Percentiles rank a stretch among this genome's conserved stretches.
These are phyloP conservation scores for Archaeoteleia sp. DNA, from an alignment of 2,888 invertebrate species.

Conservation along the genomic window DNA sequence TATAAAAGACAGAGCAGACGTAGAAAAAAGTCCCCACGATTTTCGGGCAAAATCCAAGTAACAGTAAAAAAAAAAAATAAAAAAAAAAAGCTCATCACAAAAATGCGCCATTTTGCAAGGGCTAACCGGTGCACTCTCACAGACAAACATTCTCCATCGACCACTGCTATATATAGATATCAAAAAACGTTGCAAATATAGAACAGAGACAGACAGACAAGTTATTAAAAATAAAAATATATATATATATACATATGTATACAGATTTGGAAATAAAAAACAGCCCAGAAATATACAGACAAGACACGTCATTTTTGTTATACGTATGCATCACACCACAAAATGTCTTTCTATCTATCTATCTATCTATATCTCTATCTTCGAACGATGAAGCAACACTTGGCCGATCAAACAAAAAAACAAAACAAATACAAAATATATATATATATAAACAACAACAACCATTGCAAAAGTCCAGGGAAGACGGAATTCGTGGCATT, in stretches of 20 bases:
- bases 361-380: no score
- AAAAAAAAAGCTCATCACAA: constrained; percentile 63
- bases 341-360: no score
- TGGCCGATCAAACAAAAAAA: no score
- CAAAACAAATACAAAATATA: constrained; percentile 15
- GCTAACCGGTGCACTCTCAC: constrained; percentile 74
- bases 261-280: no score
- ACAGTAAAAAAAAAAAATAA: constrained; percentile 7
- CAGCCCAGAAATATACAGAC: no score
- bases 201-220: constrained; percentile 42
- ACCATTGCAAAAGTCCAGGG: constrained; percentile 33
- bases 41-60: constrained; percentile 20
- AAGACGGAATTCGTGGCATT: constrained; percentile 47
- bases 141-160: constrained; percentile 74
- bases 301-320: no score
- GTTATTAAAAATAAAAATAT: constrained; percentile 20
- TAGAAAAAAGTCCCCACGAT: constrained; percentile 30
- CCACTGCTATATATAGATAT: constrained; percentile 61
- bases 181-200: constrained; percentile 39
- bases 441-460: constrained; percentile 29
- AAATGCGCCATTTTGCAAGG: constrained; percentile 66
- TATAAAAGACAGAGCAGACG: constrained; percentile 25
- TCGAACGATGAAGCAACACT: no score
- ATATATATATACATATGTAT: no score
- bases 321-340: no score